Evolutionary conservation across 2,888 invertebrate genomes (phyloP), one percentile per base, ranked within the genome.

Genomic region (Hemicrepidius hirtus): DNA sequence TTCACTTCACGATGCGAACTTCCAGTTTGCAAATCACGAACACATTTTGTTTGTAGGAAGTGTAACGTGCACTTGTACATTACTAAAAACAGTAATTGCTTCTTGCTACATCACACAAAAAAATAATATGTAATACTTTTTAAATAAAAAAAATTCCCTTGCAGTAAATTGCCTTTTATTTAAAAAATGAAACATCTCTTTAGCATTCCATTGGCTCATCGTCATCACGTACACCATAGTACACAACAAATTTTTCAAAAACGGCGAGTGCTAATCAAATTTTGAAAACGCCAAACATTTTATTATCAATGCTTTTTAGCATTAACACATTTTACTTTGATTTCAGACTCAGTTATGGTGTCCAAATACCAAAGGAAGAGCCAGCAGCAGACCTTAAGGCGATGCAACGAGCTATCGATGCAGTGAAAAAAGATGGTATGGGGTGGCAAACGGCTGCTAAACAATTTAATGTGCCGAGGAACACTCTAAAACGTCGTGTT

Each of bases 21-120:
- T 5, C 44, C 63, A 3, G 68, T 66, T 0, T 77, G 77, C 40
- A 50, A 68, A 24, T 41, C 72, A 21, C 77, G 69, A 67, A 75
- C 78, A 4, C 73, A 76, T 60, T 50, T 75, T 12, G 70, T 49
- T 46, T 78, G 78, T 63, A 32, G 37, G 35, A 78, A 78, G 40
- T 76, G 76, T 21, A 68, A 77, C 4, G 70, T 74, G 12, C 68
- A 76, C 68, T 68, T 78, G 28, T 78, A 72, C 10, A 59, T 75
- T 21, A 9, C 20, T 10, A 20, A 49, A 21, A 49, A 21, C 20
- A 3, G 7, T 21, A 49, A 49, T 21, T 21, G 20, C 3, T 49
- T 49, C 21, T 21, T 49, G 3, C 9, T 49, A 49, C 10, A 21
- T 12, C 49, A 49, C 21, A 21, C n/a, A 37, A 37, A 37, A 2